These are phyloP conservation scores for Hydrophis major DNA, from an alignment of 2,797 vertebrate species.

Conservation along the genomic window DNA sequence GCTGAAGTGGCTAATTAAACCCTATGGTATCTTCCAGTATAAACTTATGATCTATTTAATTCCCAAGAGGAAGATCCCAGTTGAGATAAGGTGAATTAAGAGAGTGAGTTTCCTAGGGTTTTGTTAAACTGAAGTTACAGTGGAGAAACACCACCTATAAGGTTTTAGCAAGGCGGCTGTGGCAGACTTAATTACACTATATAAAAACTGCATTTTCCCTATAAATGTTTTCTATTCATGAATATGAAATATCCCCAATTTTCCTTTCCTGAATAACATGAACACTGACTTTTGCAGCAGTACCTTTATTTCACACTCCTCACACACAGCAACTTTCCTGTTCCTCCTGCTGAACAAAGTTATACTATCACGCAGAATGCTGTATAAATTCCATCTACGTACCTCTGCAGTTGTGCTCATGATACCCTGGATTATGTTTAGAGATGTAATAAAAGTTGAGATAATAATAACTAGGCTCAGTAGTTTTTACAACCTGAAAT, in stretches of 20 bases:
- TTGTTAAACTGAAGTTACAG: not conserved
- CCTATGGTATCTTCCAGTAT: not conserved
- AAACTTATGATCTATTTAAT: constrained; percentile 13
- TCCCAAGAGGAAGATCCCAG: constrained; percentile 2
- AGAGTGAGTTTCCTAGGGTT: constrained; percentile 14
- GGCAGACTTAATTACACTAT: not conserved
- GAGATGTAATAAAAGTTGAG: constrained; percentile 34
- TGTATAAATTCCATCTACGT: not conserved
- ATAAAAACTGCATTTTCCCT: constrained; percentile 15
- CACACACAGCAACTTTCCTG: not conserved
- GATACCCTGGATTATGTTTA: constrained; percentile 26
- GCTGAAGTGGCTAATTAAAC: constrained; percentile 5
- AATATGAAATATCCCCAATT: not conserved
- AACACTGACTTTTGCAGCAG: not conserved
- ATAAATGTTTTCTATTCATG: not conserved
- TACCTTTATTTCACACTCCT: not conserved
- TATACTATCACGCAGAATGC: not conserved
- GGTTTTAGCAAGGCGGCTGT: not conserved
- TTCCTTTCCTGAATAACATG: not conserved
- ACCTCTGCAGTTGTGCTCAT: not conserved
- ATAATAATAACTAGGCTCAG: constrained; percentile 28
- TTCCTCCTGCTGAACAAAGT: not conserved
- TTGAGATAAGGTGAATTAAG: constrained; percentile 1
- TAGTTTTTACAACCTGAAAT: constrained; percentile 35
- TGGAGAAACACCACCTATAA: constrained; percentile 1